A percentile compares a stretch with the other conserved stretches of the same genome.
Conservation (phyloP, 2,888 invertebrate genomes). For the Morpho deidamia region DNA sequence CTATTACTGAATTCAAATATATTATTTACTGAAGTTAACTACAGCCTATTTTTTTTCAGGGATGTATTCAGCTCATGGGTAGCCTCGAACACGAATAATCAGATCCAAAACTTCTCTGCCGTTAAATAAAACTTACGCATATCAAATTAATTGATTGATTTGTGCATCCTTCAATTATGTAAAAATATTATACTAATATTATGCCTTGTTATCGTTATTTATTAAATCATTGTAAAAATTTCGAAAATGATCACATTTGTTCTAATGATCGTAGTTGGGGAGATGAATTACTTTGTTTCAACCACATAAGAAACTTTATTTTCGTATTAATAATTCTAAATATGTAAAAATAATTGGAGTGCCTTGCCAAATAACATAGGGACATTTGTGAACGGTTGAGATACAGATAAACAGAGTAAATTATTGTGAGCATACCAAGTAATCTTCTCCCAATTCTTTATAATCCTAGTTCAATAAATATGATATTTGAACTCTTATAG, state of each 20-base stretch:
- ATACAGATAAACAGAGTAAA: neutral
- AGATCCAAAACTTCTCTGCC: conserved; percentile 87
- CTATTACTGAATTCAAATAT: too few species aligned
- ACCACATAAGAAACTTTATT: conserved; percentile 7
- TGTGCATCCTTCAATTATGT: neutral
- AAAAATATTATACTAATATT: conserved; percentile 14
- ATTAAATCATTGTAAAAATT: conserved; percentile 18
- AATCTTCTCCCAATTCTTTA: conserved; percentile 10
- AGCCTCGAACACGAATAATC: conserved; percentile 89
- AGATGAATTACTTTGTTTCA: conserved; percentile 12
- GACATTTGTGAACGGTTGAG: conserved; percentile 4
- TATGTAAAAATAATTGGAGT: conserved; percentile 12
- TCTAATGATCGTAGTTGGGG: conserved; percentile 1
- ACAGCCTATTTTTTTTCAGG: conserved; percentile 70
- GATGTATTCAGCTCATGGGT: conserved; percentile 96
- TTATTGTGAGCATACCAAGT: conserved; percentile 2
- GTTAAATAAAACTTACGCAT: conserved; percentile 80
- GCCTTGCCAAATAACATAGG: conserved; percentile 18
- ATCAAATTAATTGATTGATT: conserved; percentile 20
- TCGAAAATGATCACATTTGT: neutral
- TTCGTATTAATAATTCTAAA: conserved; percentile 11
- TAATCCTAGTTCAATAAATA: neutral
- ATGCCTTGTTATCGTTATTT: conserved; percentile 27
- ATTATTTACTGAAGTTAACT: too few species aligned
- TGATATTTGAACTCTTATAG: neutral